Base-by-base conservation (phyloP, 2,888 invertebrate genomes). In the Endomychus coccineus region DNA sequence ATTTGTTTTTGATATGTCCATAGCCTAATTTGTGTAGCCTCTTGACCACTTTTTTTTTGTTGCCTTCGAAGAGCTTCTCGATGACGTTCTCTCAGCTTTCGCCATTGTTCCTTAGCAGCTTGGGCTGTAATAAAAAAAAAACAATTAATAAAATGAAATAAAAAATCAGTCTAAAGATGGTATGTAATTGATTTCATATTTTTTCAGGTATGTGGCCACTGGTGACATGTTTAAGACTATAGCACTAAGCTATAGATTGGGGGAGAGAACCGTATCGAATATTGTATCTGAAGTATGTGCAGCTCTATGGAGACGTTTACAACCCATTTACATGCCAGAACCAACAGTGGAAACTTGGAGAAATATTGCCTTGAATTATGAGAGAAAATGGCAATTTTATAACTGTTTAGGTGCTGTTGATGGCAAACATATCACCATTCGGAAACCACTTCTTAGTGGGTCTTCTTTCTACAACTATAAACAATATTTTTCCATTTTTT, bases 261-360 rank as follows among this genome's bases (percentile, higher is more conserved):
- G 41, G n/a, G 41, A 43, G 15, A 33, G 39, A 27, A 36, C 60
- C 55, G 34, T 59, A 57, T 49, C 66, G 58, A 36, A 61, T 51
- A 59, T 65, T 31, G 55, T 56, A 14, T 27, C 40, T 44, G 51
- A 55, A 49, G 51, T 55, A 19, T 55, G 49, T 38, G 37, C 33
- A 15, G 53, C 54, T 14, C 48, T 55, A 17, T 50, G 54, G 53
- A 47, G 49, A 16, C 12, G 24, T 37, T 38, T 48, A 29, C 46
- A 50, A 35, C 47, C 48, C 10, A 28, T 39, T 9, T 47, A 43
- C 35, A 39, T 46, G 36, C 46, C 44, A 13, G 27, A 32, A 36
- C 50, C 50, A 24, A 46, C 49, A 33, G 23, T 22, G 28, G 41
- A 49, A 40, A 40, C 34, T n/a, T 48, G 44, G 46, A 34, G 32